Evolutionary conservation across 2,113 vertebrate species (phyloP).

Genomic region (Tragelaphus imberbis): DNA sequence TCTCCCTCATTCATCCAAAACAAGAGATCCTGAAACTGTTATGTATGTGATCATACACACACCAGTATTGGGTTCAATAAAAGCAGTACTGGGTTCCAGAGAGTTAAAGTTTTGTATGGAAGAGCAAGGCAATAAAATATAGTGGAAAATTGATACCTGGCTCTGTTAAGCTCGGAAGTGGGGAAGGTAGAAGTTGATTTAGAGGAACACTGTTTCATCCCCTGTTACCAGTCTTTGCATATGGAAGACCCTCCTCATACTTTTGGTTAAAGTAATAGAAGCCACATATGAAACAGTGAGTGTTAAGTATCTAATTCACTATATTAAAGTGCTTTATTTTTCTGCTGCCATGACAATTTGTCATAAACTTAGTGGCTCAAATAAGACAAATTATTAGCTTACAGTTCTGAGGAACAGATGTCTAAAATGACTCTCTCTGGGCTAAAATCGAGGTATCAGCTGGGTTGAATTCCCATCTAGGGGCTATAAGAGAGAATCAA

Average conservation of each 20-base stretch:
- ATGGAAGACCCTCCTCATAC: not conserved
- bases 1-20: not conserved
- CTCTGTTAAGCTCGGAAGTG: not conserved
- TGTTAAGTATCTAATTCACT: not conserved
- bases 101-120: not conserved
- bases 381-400: not conserved
- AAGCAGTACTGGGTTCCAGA: not conserved
- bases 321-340: not conserved
- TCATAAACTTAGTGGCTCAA: not conserved
- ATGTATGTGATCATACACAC: not conserved
- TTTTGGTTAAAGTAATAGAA: not conserved
- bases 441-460: not conserved
- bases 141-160: not conserved
- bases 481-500: not conserved
- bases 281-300: not conserved
- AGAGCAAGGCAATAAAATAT: not conserved
- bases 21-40: not conserved
- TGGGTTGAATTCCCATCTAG: not conserved
- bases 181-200: not conserved
- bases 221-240: not conserved
- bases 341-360: not conserved
- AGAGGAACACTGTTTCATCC: not conserved
- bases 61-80: not conserved
- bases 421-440: not conserved
- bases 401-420: not conserved